These are phyloP conservation scores for Myotis planiceps DNA, from an alignment of 2,797 vertebrate genomes.

Conservation along the genomic window DNA sequence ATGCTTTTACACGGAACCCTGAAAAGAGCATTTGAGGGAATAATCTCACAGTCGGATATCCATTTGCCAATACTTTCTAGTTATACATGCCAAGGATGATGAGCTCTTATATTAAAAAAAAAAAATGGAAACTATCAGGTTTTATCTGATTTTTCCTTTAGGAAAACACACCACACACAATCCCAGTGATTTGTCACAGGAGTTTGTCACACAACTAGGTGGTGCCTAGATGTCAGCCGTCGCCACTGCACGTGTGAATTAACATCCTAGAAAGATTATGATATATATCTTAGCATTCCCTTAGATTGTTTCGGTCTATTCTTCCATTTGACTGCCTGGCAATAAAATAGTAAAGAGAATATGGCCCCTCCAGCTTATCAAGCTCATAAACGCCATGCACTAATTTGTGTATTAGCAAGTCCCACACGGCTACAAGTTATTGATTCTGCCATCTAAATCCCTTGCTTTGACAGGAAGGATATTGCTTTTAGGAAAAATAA, in stretches of 20 bases:
- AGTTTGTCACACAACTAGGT: neutral
- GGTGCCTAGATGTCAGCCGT: neutral
- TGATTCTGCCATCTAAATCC: conserved; percentile 87
- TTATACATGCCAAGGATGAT: conserved; percentile 51
- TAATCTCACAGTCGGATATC: conserved; percentile 65
- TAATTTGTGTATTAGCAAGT: conserved; percentile 87
- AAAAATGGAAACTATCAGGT: conserved; percentile 6
- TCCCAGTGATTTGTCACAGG: conserved; percentile 42
- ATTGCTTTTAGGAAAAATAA: conserved; percentile 86
- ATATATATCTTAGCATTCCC: conserved; percentile 81
- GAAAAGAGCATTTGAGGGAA: conserved; percentile 74
- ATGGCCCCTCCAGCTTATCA: conserved; percentile 78
- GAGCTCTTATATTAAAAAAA: neutral
- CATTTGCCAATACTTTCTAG: conserved; percentile 64
- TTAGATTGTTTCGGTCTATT: conserved; percentile 82
- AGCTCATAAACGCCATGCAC: conserved; percentile 82
- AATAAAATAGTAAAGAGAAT: conserved; percentile 82
- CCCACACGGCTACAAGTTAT: conserved; percentile 84
- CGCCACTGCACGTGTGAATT: neutral
- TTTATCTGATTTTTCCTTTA: conserved; percentile 76
- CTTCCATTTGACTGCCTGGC: conserved; percentile 75
- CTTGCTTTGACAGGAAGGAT: conserved; percentile 85
- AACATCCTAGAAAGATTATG: conserved; percentile 57
- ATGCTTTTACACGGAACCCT: conserved; percentile 71
- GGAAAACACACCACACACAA: neutral